phyloP scores from a whole-genome alignment of 2,797 vertebrate species.

The Acrocephalus scirpaceus region DNA sequence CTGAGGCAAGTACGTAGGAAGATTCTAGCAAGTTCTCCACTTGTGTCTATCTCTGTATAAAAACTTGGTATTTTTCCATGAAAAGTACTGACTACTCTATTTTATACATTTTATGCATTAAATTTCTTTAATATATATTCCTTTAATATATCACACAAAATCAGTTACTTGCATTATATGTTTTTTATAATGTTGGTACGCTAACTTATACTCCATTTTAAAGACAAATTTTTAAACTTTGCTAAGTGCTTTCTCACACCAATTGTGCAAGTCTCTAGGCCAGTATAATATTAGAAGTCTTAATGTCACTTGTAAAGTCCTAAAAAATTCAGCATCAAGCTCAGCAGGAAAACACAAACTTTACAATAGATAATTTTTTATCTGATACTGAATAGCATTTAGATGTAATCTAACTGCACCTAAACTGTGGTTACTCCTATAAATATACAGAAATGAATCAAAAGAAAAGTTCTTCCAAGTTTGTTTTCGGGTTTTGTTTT shows the following conservation, averaged over 20 bases:
- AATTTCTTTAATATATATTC: neutral
- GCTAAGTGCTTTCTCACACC: neutral
- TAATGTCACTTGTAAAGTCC: neutral
- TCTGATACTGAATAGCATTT: neutral
- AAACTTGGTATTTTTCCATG: neutral
- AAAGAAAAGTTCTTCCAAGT: neutral
- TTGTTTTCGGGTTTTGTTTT: neutral
- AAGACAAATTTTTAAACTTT: neutral
- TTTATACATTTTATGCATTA: neutral
- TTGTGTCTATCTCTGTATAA: neutral
- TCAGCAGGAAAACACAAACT: neutral
- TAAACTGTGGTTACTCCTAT: neutral
- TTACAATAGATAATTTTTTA: neutral
- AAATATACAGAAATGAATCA: neutral
- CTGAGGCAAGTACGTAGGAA: neutral
- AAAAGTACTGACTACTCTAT: neutral
- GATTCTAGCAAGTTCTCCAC: neutral
- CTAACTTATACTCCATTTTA: neutral
- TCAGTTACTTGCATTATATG: neutral
- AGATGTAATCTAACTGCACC: neutral
- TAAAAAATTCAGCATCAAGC: neutral
- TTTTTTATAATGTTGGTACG: neutral
- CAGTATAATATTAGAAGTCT: neutral
- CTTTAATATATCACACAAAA: neutral
- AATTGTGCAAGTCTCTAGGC: neutral